phyloP scores from a whole-genome alignment of 2,888 invertebrate species.

The Ectemnius continuus region DNA sequence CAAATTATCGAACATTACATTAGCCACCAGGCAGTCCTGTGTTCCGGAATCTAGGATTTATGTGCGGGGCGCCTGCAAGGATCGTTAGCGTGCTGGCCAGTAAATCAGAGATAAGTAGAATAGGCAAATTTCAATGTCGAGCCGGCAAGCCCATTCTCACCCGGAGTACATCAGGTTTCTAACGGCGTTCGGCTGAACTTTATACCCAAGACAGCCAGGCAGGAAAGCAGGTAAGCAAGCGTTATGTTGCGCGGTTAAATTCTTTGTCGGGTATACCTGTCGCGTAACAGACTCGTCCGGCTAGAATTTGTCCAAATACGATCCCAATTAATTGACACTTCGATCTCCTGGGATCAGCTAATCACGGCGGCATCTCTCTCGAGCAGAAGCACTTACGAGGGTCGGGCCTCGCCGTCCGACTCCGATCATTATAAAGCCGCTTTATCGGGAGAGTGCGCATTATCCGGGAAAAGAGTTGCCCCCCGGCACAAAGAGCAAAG shows the following conservation, averaged over 20 bases:
- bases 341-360: slow-evolving; percentile 4
- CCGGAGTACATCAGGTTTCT: too few relatives aligned
- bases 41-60: slow-evolving; percentile 47
- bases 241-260: too few relatives aligned
- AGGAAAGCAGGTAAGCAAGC: too few relatives aligned
- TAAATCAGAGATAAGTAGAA: slow-evolving; percentile 38
- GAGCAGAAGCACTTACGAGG: neutral
- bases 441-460: slow-evolving; percentile 12
- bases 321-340: slow-evolving; percentile 9
- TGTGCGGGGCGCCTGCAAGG: slow-evolving; percentile 20
- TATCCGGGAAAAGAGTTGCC: slow-evolving; percentile 36
- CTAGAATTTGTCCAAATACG: slow-evolving; percentile 9
- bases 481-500: slow-evolving; percentile 35
- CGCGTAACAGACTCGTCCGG: neutral
- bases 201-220: too few relatives aligned
- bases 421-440: slow-evolving; percentile 10
- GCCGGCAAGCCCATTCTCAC: slow-evolving; percentile 19
- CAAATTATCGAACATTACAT: slow-evolving; percentile 36
- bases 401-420: neutral
- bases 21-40: slow-evolving; percentile 24
- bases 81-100: slow-evolving; percentile 28
- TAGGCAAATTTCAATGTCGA: slow-evolving; percentile 7
- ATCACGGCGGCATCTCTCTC: slow-evolving; percentile 7
- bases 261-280: too few relatives aligned
- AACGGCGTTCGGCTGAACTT: too few relatives aligned